Evolutionary conservation across 2,797 vertebrate species (phyloP), one percentile per base, ranked within the genome.

Genomic region (Catharus ustulatus): DNA sequence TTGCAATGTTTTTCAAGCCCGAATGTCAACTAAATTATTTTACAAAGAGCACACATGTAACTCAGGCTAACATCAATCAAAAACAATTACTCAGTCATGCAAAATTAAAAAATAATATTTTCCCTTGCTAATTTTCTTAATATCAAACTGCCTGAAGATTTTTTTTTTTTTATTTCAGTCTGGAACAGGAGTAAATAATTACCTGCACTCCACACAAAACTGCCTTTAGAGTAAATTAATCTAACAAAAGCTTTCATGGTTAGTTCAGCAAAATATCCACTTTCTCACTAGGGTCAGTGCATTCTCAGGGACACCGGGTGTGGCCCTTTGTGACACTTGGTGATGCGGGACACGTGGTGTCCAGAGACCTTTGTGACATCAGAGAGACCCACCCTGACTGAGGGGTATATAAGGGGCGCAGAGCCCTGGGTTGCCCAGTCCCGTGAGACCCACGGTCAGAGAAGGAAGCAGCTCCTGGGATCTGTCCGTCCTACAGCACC

Each of bases 101-200:
- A 89, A 87, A 92, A 74, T 45, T 79, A 78, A 90, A 74, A 84
- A 89, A 67, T 66, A 90, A 19, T 89, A 21, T 87, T 93, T 87
- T 81, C 29, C 26, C 64, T 57, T 90, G 40, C 9, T 91, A 73
- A 84, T 91, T 93, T 92, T 75, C 40, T 75, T 72, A 43, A 84
- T 68, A 86, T 49, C 36, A 78, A 94, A 75, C 15, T 66, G 58
- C 51, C 74, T 52, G 67, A 55, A 94, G 85, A 75, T 48, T 51
- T 19, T 34, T 71, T 93, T 61, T 51, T 88, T 91, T 93, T 46
- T 57, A 68, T 82, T 93, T 80, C 59, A 63, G 40, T 52, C 13
- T 81, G 20, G 30, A 90, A 62, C 0, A 59, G 51, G 51, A 67
- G 6, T 48, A 77, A 79, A 46, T 19, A 76, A 40, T 82, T 77